Percentiles rank a stretch among this genome's conserved stretches.
phyloP scores from a whole-genome alignment of 2,113 vertebrate genomes.

The Smithornis capensis region DNA sequence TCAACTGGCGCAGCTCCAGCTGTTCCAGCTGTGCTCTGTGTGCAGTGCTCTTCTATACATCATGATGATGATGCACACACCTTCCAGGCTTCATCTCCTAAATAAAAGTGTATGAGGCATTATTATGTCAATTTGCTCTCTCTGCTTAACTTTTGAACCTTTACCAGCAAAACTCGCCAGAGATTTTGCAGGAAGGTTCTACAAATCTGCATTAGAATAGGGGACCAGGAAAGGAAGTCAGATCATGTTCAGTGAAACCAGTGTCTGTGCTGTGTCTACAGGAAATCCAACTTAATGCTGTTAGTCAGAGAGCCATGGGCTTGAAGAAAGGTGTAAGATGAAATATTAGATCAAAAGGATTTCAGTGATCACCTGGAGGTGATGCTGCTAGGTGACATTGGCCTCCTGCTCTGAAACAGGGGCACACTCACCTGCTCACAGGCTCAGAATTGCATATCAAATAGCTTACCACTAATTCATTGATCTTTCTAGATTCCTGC shows the following conservation, averaged over 20 bases:
- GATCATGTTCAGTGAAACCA: not conserved
- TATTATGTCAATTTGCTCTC: not conserved
- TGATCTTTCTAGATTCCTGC: not conserved
- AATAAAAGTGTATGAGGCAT: not conserved
- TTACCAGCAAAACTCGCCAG: not conserved
- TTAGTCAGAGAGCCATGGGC: not conserved
- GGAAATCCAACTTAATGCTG: not conserved
- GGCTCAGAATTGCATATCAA: not conserved
- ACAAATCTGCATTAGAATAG: not conserved
- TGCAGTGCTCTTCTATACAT: not conserved
- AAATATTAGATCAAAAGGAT: not conserved
- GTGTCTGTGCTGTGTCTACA: not conserved
- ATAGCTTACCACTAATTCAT: not conserved
- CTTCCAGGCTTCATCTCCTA: not conserved
- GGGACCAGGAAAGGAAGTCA: not conserved
- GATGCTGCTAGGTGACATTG: not conserved
- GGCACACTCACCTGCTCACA: not conserved
- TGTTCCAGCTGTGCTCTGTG: not conserved
- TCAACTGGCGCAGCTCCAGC: not conserved
- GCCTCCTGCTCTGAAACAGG: not conserved
- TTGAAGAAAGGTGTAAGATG: not conserved
- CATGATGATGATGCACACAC: not conserved
- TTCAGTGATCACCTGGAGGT: not conserved
- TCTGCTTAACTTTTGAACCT: not conserved
- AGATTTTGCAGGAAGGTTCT: not conserved